Percentiles rank a stretch among this genome's conserved stretches.
phyloP scores from a whole-genome alignment of 2,113 vertebrate genomes.

The Oriolus oriolus region DNA sequence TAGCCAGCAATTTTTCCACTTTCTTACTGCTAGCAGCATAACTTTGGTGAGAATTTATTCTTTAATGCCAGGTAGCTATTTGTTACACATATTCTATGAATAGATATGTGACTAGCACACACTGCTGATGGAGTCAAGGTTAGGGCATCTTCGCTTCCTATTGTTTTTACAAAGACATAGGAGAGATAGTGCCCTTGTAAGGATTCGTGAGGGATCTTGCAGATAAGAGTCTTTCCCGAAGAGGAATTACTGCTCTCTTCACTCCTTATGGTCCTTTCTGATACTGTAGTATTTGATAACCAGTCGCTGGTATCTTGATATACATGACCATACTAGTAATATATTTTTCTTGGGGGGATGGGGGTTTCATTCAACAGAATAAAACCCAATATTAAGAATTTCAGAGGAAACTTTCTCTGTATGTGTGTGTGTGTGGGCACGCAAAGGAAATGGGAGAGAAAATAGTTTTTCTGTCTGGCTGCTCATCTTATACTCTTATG shows the following conservation, averaged over 20 bases:
- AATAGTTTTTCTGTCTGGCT: background rate
- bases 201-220: background rate
- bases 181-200: background rate
- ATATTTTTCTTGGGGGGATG: background rate
- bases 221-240: background rate
- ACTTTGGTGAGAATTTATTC: background rate
- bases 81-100: background rate
- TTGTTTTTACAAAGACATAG: background rate
- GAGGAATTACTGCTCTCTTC: background rate
- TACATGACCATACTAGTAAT: background rate
- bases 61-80: background rate
- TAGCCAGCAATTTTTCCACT: background rate
- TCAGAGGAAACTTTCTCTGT: background rate
- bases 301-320: background rate
- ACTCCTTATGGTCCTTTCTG: background rate
- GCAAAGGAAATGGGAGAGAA: background rate
- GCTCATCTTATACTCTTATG: background rate
- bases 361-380: background rate
- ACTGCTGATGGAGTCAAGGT: background rate
- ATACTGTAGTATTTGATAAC: background rate
- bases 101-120: background rate
- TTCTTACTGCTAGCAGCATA: background rate
- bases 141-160: background rate
- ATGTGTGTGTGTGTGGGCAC: accelerated
- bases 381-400: background rate